Percentiles rank a stretch among this genome's conserved stretches.
Evolutionary conservation across 1,140 invertebrate genomes (phyloP).

Genomic region (Antheraea pernyi): DNA sequence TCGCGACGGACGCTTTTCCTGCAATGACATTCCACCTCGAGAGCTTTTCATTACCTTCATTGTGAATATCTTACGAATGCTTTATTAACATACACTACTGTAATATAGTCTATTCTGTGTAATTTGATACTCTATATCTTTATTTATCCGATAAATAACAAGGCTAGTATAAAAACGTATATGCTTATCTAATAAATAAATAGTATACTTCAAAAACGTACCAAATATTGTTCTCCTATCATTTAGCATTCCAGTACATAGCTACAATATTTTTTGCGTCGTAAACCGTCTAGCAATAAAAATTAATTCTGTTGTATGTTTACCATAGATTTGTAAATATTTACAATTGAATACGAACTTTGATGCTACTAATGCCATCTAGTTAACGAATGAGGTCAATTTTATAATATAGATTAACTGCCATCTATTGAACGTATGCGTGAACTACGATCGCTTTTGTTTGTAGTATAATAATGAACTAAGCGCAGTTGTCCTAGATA

Average conservation of each 20-base stretch:
- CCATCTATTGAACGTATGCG: not conserved
- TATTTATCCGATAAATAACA: too few relatives aligned
- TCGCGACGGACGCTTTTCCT: constrained; percentile 48
- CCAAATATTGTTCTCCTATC: not conserved
- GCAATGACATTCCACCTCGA: constrained; percentile 41
- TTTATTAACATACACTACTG: too few relatives aligned
- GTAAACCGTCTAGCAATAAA: too few relatives aligned
- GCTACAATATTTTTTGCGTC: too few relatives aligned
- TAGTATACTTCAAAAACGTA: too few relatives aligned
- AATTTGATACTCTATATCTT: too few relatives aligned
- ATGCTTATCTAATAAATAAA: too few relatives aligned
- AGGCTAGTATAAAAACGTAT: too few relatives aligned
- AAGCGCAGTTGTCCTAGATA: not conserved
- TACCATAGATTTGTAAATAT: not conserved
- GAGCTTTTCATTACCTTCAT: constrained; percentile 55
- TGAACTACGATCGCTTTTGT: not conserved
- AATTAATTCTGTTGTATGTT: not conserved
- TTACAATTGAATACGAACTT: not conserved
- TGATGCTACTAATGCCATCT: not conserved
- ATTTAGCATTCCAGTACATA: not conserved
- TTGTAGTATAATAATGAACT: not conserved
- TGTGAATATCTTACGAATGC: constrained; percentile 16
- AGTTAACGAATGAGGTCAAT: not conserved
- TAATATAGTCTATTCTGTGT: too few relatives aligned
- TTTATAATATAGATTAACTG: not conserved